These are phyloP conservation scores for Epinephelus malabaricus DNA, from an alignment of 2,797 vertebrate genomes.

Conservation along the genomic window DNA sequence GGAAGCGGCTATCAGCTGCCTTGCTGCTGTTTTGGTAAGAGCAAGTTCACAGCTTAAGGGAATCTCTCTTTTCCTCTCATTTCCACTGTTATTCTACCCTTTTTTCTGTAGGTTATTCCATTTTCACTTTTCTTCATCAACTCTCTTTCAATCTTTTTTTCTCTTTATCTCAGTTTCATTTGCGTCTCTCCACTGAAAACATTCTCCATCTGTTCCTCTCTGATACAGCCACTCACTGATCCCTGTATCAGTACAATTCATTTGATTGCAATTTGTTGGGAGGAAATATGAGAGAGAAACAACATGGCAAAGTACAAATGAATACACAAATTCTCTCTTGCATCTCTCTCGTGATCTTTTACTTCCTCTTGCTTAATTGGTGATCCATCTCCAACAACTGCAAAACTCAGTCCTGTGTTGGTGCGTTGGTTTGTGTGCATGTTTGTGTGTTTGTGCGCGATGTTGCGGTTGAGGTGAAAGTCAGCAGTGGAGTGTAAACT, in stretches of 20 bases:
- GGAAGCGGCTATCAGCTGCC: conserved; percentile 56
- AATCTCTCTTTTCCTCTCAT: conserved; percentile 38
- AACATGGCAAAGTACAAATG: conserved; percentile 13
- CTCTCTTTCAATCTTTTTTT: conserved; percentile 5
- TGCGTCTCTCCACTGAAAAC: conserved; percentile 23
- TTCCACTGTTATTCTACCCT: conserved; percentile 17
- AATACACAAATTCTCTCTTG: conserved; percentile 6
- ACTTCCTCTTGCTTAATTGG: conserved; percentile 1
- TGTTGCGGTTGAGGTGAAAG: not conserved
- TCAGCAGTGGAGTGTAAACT: conserved; percentile 16
- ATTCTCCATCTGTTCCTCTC: conserved; percentile 54
- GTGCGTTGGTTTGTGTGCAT: not conserved
- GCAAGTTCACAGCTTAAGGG: conserved; percentile 44
- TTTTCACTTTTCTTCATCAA: conserved; percentile 14
- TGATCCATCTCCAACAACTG: not conserved
- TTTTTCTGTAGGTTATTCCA: conserved; percentile 9
- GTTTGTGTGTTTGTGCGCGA: not conserved
- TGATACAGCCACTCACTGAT: conserved; percentile 48
- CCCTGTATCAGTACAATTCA: conserved; percentile 41
- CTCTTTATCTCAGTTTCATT: conserved; percentile 27
- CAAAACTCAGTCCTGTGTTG: not conserved
- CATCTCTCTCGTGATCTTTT: conserved; percentile 9
- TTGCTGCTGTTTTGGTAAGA: conserved; percentile 56
- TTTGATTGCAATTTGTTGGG: conserved; percentile 43
- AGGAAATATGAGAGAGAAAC: conserved; percentile 33